Base-by-base conservation (phyloP, 1,140 invertebrate species). In the Lordiphosa stackelbergi region DNA sequence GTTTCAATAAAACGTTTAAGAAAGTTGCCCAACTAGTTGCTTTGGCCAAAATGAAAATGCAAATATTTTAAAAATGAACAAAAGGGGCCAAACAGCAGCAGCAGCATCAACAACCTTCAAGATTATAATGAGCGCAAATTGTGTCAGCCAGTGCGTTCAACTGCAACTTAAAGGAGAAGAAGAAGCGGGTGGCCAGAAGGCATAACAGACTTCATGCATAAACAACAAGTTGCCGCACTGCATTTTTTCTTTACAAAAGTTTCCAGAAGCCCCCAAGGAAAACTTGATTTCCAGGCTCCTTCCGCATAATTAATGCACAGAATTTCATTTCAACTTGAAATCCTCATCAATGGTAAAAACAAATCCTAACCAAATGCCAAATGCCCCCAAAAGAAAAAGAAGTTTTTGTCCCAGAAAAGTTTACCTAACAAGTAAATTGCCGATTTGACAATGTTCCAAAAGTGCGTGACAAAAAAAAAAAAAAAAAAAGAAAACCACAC, bases 401-500 rank as follows among this genome's bases (percentile, higher is more conserved):
- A 73, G 40, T 42, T 65, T 70, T 24, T 37, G 22, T 43, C 51
- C 59, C 37, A 13, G n/a, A 66, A 63, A 66, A 78, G 68, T 77
- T 72, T 3, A 9, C 47, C 63, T 63, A 81, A 74, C 75, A 66
- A 81, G 74, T 81, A 74, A 81, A 74, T 79, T 79, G 74, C 74
- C 75, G 70, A 79, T 78, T 78, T 79, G 69, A 79, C 69, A 73
- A 73, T 69, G 64, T 69, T 68, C 43, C 22, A 16, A 31, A 10
- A 34, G 28, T 49, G 28, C 34, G 46, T 49, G 24, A 46, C 24
- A 31, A 12, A 31, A 46, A 22, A 22, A 12, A 31, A 31, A 46
- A 12, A 10, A 16, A 16, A 16, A 16, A 16, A 16, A 16, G 2
- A 16, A 2, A 16, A 16, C n/a, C n/a, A n/a, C 16, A 16, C 1